Percentiles rank a stretch among this genome's conserved stretches.
These are phyloP conservation scores for Rhagophthalmus giganteus DNA, from an alignment of 2,888 invertebrate species.

Conservation along the genomic window DNA sequence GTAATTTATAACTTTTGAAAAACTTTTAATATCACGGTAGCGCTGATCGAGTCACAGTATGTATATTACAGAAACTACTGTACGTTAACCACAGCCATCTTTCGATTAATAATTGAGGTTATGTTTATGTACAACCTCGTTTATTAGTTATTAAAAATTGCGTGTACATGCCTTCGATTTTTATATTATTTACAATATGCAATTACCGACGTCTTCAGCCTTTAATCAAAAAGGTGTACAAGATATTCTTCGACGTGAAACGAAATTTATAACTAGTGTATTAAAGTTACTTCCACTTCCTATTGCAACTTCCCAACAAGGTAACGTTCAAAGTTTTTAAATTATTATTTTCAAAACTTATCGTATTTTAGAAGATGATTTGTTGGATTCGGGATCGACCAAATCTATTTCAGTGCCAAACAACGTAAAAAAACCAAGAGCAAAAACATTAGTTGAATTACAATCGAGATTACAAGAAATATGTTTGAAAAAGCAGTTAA, in stretches of 20 bases:
- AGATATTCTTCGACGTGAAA: conserved; percentile 59
- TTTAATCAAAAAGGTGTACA: conserved; percentile 49
- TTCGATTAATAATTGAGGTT: conserved; percentile 1
- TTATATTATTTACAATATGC: conserved; percentile 70
- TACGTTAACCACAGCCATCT: not conserved
- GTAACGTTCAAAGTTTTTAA: conserved; percentile 1
- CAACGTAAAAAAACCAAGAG: conserved; percentile 55
- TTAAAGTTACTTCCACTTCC: conserved; percentile 63
- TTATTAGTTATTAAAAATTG: not conserved
- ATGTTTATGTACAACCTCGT: not conserved
- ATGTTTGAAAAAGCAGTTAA: conserved; percentile 63
- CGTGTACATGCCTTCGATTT: too few relatives aligned
- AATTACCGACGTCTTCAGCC: conserved; percentile 59
- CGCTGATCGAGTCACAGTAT: too few relatives aligned
- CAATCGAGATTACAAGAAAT: conserved; percentile 66
- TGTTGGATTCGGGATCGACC: too few relatives aligned
- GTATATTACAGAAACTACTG: not conserved
- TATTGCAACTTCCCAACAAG: conserved; percentile 55
- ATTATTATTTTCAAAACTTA: not conserved
- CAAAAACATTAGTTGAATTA: conserved; percentile 66
- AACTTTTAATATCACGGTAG: too few relatives aligned
- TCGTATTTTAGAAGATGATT: conserved; percentile 11
- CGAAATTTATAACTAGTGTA: conserved; percentile 62
- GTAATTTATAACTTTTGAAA: too few relatives aligned
- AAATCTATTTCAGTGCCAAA: too few relatives aligned